Evolutionary conservation across 1,140 invertebrate genomes (phyloP).

Genomic region (Aphelinus certus): DNA sequence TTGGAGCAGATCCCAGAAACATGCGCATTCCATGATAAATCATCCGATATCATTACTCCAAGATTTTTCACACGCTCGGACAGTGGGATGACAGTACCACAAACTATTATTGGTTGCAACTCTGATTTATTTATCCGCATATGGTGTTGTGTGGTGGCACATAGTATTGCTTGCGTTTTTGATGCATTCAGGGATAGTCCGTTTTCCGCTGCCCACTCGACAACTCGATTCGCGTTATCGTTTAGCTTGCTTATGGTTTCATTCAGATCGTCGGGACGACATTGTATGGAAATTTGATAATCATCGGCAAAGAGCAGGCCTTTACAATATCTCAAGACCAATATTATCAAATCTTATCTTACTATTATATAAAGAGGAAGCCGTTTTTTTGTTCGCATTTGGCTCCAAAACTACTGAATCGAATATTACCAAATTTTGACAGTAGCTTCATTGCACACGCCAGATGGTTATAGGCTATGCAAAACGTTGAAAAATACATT

Average conservation of each 20-base stretch:
- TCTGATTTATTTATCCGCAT: background rate
- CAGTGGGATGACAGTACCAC: background rate
- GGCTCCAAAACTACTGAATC: too few species aligned
- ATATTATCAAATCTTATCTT: background rate
- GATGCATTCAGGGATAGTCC: background rate
- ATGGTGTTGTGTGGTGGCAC: background rate
- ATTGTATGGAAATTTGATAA: background rate
- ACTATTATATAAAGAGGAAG: too few species aligned
- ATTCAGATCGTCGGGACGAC: background rate
- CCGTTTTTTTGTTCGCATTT: too few species aligned
- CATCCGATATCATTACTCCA: background rate
- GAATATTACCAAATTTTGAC: too few species aligned
- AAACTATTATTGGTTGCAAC: background rate
- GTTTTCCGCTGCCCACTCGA: background rate
- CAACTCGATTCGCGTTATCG: background rate
- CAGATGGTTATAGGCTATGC: too few species aligned
- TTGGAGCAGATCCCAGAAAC: background rate
- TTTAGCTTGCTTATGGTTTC: background rate
- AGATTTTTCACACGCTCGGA: slow-evolving; percentile 1
- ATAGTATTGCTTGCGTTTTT: background rate
- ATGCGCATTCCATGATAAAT: background rate
- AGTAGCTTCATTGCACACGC: too few species aligned
- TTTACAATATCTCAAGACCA: background rate
- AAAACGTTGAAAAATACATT: too few species aligned
- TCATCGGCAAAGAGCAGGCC: slow-evolving; percentile 5